Conservation (phyloP, 2,113 vertebrate genomes). For the Bolborhynchus lineola region DNA sequence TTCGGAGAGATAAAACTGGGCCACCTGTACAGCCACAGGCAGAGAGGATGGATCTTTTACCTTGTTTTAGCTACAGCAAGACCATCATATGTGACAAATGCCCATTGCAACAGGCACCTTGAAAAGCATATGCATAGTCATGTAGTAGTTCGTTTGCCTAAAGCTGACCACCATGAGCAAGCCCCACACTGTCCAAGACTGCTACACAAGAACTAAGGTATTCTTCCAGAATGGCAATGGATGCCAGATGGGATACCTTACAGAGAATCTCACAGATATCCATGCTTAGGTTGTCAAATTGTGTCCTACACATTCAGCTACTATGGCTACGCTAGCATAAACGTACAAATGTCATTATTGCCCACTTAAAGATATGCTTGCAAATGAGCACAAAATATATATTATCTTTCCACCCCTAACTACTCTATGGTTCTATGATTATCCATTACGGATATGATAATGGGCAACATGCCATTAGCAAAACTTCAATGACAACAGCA, state of each 20-base stretch:
- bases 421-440: too few relatives aligned
- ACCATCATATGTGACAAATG: not conserved
- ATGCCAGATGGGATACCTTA: not conserved
- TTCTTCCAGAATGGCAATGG: not conserved
- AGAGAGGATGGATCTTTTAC: not conserved
- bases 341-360: rapidly evolving
- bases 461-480: not conserved
- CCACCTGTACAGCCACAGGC: not conserved
- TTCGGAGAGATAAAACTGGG: not conserved
- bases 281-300: not conserved
- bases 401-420: not conserved
- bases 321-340: not conserved
- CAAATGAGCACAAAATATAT: not conserved
- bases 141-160: rapidly evolving
- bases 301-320: not conserved
- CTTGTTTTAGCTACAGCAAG: not conserved
- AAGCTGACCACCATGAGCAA: rapidly evolving
- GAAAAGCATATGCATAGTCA: not conserved
- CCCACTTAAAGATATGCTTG: not conserved
- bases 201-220: not conserved
- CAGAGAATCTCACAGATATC: not conserved
- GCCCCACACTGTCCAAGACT: not conserved
- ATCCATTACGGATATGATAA: not conserved
- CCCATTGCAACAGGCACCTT: not conserved
- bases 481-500: not conserved